These are phyloP conservation scores for Rosalia funebris DNA, from an alignment of 2,888 invertebrate species.

Conservation along the genomic window DNA sequence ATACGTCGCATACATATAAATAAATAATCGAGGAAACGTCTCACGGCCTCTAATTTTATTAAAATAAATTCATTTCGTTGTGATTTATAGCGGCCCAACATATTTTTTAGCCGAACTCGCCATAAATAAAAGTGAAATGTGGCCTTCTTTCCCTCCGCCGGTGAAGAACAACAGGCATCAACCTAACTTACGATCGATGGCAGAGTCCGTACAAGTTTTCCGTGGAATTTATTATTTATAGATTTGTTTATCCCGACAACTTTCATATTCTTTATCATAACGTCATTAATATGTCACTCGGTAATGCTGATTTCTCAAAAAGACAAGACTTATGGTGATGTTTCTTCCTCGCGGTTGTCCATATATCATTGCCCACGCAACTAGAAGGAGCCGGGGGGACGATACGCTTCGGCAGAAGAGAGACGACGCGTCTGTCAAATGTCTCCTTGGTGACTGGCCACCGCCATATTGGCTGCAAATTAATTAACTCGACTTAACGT, in stretches of 20 bases:
- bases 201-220: slow-evolving; percentile 35
- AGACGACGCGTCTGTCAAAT: slow-evolving; percentile 49
- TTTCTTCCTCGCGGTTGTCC: slow-evolving; percentile 58
- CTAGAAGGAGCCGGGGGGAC: slow-evolving; percentile 33
- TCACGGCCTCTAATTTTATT: slow-evolving; percentile 17
- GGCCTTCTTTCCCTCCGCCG: slow-evolving; percentile 38
- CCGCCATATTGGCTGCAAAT: slow-evolving; percentile 52
- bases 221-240: slow-evolving; percentile 61
- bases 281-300: slow-evolving; percentile 62
- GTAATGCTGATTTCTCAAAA: slow-evolving; percentile 61
- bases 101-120: slow-evolving; percentile 37
- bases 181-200: slow-evolving; percentile 44
- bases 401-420: slow-evolving; percentile 42
- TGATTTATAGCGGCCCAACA: slow-evolving; percentile 39
- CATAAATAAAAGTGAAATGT: slow-evolving; percentile 45
- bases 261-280: slow-evolving; percentile 63
- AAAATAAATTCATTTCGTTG: slow-evolving; percentile 21
- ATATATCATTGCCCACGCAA: slow-evolving; percentile 56
- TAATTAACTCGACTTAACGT: slow-evolving; percentile 47
- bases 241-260: slow-evolving; percentile 63
- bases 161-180: slow-evolving; percentile 41
- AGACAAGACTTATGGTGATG: slow-evolving; percentile 63
- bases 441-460: slow-evolving; percentile 45
- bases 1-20: slow-evolving; percentile 2
- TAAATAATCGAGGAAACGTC: slow-evolving; percentile 12